These are phyloP conservation scores for Acanthopleura granulata DNA, from an alignment of 2,888 invertebrate genomes.

Conservation along the genomic window DNA sequence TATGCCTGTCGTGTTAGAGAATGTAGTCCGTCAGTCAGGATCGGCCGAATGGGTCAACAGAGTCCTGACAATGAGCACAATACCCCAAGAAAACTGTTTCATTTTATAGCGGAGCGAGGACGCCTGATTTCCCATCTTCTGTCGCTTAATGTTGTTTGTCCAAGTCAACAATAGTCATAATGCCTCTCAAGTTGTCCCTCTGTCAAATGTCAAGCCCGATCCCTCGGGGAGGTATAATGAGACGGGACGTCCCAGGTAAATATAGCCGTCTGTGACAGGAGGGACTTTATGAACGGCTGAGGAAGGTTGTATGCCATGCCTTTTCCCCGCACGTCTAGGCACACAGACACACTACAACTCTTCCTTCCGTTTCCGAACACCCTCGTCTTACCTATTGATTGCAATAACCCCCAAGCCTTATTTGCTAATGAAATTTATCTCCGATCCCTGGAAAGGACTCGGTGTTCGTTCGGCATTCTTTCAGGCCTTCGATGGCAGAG, in stretches of 20 bases:
- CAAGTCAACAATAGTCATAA: constrained; percentile 12
- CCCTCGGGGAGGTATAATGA: neutral
- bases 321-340: too few species aligned
- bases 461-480: too few species aligned
- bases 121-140: neutral
- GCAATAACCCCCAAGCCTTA: too few species aligned
- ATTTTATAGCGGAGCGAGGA: neutral
- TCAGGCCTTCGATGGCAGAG: too few species aligned
- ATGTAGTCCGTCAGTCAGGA: neutral
- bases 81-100: constrained; percentile 5
- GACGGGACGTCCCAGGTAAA: neutral
- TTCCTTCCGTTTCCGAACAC: too few species aligned
- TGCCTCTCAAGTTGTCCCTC: neutral
- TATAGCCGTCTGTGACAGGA: too few species aligned
- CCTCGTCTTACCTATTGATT: too few species aligned
- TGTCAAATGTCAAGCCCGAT: constrained; percentile 15
- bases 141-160: constrained; percentile 12
- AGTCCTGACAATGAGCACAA: neutral
- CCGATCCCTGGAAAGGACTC: too few species aligned
- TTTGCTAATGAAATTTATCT: too few species aligned
- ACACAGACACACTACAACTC: too few species aligned
- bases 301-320: too few species aligned
- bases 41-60: neutral
- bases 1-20: neutral
- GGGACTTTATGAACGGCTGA: too few species aligned